Evolutionary conservation across 2,797 vertebrate species (phyloP).

Genomic region (Lepus townsendii): DNA sequence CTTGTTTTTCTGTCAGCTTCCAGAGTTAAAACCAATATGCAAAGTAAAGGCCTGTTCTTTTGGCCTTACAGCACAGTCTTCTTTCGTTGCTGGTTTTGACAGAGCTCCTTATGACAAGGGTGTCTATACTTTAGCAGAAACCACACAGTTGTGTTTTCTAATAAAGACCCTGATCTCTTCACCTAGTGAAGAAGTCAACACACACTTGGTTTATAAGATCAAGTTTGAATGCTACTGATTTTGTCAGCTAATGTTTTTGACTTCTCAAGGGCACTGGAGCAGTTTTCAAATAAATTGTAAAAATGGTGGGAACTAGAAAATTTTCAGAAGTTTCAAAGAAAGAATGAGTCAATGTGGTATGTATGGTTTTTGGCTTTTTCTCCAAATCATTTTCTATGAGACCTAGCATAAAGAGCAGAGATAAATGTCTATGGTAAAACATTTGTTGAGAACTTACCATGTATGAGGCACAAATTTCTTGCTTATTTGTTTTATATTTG

Average conservation of each 20-base stretch:
- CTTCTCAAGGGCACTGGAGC: constrained; percentile 7
- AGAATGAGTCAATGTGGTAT: neutral
- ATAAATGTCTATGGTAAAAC: neutral
- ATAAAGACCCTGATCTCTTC: neutral
- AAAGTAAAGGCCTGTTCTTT: neutral
- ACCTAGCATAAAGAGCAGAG: neutral
- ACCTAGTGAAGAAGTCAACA: constrained; percentile 14
- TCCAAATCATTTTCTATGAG: neutral
- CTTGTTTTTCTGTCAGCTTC: neutral
- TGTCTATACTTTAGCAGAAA: constrained; percentile 17
- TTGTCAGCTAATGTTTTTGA: neutral
- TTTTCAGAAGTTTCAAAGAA: neutral
- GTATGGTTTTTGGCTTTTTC: neutral
- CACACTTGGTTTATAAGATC: constrained; percentile 25
- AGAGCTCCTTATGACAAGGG: neutral
- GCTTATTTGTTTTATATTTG: neutral
- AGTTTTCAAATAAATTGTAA: neutral
- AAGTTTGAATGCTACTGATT: neutral
- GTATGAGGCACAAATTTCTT: neutral
- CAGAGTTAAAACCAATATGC: neutral
- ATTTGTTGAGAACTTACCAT: neutral
- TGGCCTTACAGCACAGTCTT: neutral
- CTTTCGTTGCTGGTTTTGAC: neutral
- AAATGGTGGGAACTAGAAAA: neutral
- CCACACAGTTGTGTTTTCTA: neutral